phyloP scores from a whole-genome alignment of 2,113 vertebrate genomes.

The Gobius niger region DNA sequence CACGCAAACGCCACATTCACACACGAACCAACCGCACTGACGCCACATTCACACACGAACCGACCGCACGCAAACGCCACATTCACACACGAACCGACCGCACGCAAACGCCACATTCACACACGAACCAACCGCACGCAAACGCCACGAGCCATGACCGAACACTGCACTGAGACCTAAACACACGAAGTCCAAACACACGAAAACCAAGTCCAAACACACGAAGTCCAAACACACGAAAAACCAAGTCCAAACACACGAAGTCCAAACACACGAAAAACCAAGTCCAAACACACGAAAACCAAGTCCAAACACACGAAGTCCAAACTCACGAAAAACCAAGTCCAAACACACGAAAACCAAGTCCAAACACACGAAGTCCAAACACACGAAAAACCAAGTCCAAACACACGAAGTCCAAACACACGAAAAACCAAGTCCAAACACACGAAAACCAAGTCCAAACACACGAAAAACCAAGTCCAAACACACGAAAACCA shows the following conservation, averaged over 20 bases:
- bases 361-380: too few relatives aligned
- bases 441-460: too few relatives aligned
- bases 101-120: slow-evolving; percentile 13
- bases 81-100: slow-evolving; percentile 9
- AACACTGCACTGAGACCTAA: slow-evolving; percentile 23
- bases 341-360: slow-evolving; percentile 19
- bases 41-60: too few relatives aligned
- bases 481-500: too few relatives aligned
- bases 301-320: slow-evolving; percentile 19
- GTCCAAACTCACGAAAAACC: too few relatives aligned
- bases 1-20: slow-evolving; percentile 13
- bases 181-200: slow-evolving; percentile 26
- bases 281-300: too few relatives aligned
- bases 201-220: too few relatives aligned
- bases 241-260: too few relatives aligned
- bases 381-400: slow-evolving; percentile 22
- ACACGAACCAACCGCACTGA: slow-evolving; percentile 13
- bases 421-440: slow-evolving; percentile 17
- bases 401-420: too few relatives aligned
- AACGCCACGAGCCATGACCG: slow-evolving; percentile 56
- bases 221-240: slow-evolving; percentile 20
- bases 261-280: slow-evolving; percentile 20
- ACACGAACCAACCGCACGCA: slow-evolving; percentile 12
- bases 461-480: slow-evolving; percentile 22
- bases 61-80: slow-evolving; percentile 17